These are phyloP conservation scores for Cheilosia scutellata DNA, from an alignment of 2,888 invertebrate genomes.

Conservation along the genomic window DNA sequence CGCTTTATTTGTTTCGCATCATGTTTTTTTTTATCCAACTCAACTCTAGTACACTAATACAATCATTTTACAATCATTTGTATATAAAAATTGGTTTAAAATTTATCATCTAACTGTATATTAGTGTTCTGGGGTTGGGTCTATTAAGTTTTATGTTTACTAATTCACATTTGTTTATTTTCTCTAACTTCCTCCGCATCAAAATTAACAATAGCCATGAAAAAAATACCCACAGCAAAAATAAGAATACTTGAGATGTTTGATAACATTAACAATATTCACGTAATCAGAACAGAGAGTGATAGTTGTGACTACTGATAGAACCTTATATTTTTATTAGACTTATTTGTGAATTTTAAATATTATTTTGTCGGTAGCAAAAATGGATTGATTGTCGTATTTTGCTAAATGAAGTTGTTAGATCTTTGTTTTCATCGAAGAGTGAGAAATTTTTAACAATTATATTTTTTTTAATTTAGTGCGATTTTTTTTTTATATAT, in stretches of 20 bases:
- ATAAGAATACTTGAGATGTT: slow-evolving; percentile 68
- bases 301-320: slow-evolving; percentile 51
- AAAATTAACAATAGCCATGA: slow-evolving; percentile 43
- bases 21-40: neutral
- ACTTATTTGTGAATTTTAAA: neutral
- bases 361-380: neutral
- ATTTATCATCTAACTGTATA: neutral
- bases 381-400: neutral
- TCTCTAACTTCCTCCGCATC: slow-evolving; percentile 58
- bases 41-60: neutral
- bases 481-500: no score
- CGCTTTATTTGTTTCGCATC: slow-evolving; percentile 7
- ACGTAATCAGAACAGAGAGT: slow-evolving; percentile 50
- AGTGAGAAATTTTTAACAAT: neutral
- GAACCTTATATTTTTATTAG: neutral
- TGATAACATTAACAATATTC: slow-evolving; percentile 60
- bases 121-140: slow-evolving; percentile 55
- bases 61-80: neutral
- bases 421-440: neutral
- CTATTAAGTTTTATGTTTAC: slow-evolving; percentile 39
- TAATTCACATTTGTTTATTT: slow-evolving; percentile 57
- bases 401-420: neutral
- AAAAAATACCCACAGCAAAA: slow-evolving; percentile 53
- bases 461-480: neutral
- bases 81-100: neutral